A percentile compares a stretch with the other conserved stretches of the same genome.
These are phyloP conservation scores for Bovichtus diacanthus DNA, from an alignment of 2,797 vertebrate genomes.

Conservation along the genomic window DNA sequence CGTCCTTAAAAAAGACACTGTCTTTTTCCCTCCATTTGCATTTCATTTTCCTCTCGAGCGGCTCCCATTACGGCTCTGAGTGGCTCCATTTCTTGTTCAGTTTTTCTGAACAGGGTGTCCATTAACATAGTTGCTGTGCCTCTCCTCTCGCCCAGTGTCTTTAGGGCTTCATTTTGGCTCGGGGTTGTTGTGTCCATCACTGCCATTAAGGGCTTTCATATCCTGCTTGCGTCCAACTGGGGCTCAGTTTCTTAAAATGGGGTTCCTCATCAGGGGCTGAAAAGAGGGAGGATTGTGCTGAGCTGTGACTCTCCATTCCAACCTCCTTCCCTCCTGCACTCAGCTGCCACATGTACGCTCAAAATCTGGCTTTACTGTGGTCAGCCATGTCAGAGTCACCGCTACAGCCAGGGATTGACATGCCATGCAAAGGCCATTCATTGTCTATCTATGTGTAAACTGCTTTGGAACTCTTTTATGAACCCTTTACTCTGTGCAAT, in stretches of 20 bases:
- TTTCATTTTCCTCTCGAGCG: slow-evolving; percentile 70
- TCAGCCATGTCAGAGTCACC: slow-evolving; percentile 45
- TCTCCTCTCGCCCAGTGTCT: slow-evolving; percentile 69
- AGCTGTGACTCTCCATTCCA: slow-evolving; percentile 90
- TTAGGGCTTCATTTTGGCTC: slow-evolving; percentile 72
- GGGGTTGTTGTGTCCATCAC: slow-evolving; percentile 71
- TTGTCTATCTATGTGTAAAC: slow-evolving; percentile 35
- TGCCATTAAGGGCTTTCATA: slow-evolving; percentile 78
- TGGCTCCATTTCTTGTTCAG: slow-evolving; percentile 68
- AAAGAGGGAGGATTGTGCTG: slow-evolving; percentile 98
- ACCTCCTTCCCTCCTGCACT: slow-evolving; percentile 59
- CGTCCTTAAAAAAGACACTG: slow-evolving; percentile 33
- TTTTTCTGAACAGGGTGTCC: slow-evolving; percentile 69
- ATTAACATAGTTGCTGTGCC: slow-evolving; percentile 63
- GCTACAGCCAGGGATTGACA: slow-evolving; percentile 57
- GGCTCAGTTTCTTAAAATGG: slow-evolving; percentile 98
- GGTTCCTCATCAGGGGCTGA: slow-evolving; percentile 98
- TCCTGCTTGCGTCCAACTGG: slow-evolving; percentile 88
- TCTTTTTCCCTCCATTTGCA: slow-evolving; percentile 60
- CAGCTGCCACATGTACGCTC: slow-evolving; percentile 55
- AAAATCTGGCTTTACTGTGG: slow-evolving; percentile 40
- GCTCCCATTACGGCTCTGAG: slow-evolving; percentile 70
- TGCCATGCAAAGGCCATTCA: slow-evolving; percentile 63
- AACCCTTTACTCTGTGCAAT: slow-evolving; percentile 17
- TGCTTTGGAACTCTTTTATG: slow-evolving; percentile 11